Conservation (phyloP, 2,113 vertebrate species). For the Bujurquina vittata region DNA sequence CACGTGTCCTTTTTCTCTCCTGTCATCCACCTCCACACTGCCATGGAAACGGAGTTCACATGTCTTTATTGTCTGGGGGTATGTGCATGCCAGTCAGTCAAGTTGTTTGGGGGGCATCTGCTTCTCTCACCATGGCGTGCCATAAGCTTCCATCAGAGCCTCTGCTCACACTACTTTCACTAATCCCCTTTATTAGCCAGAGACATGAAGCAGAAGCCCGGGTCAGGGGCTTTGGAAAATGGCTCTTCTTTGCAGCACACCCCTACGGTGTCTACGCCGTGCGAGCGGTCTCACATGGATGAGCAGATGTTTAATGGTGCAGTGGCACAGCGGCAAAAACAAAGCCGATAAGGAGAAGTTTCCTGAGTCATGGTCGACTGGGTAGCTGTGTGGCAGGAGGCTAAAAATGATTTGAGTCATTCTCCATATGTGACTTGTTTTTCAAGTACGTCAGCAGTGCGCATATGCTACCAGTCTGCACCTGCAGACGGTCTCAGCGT, state of each 20-base stretch:
- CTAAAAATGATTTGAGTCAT: conserved; percentile 75
- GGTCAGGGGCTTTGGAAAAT: conserved; percentile 24
- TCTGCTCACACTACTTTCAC: conserved; percentile 42
- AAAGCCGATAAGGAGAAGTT: conserved; percentile 32
- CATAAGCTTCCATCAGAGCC: conserved; percentile 57
- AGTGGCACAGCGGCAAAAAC: conserved; percentile 23
- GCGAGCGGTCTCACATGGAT: conserved; percentile 8
- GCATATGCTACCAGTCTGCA: conserved; percentile 59
- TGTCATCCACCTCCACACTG: conserved; percentile 71
- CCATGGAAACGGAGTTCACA: conserved; percentile 77
- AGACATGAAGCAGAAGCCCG: conserved; percentile 39
- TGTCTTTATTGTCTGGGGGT: conserved; percentile 57
- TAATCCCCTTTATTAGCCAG: conserved; percentile 61
- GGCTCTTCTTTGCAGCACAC: conserved; percentile 2
- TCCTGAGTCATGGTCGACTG: conserved; percentile 47
- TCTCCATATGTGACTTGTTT: conserved; percentile 76
- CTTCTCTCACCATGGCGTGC: conserved; percentile 27
- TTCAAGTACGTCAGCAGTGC: conserved; percentile 70
- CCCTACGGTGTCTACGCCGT: conserved; percentile 13
- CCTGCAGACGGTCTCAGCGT: conserved; percentile 61
- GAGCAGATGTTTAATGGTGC: conserved; percentile 55
- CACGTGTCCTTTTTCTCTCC: conserved; percentile 67
- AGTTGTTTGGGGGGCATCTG: conserved; percentile 42
- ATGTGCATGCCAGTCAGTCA: conserved; percentile 57
- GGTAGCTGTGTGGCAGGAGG: conserved; percentile 53